Percentiles rank a stretch among this genome's conserved stretches.
Conservation (phyloP, 2,113 vertebrate species). For the Nyctibius bracteatus region DNA sequence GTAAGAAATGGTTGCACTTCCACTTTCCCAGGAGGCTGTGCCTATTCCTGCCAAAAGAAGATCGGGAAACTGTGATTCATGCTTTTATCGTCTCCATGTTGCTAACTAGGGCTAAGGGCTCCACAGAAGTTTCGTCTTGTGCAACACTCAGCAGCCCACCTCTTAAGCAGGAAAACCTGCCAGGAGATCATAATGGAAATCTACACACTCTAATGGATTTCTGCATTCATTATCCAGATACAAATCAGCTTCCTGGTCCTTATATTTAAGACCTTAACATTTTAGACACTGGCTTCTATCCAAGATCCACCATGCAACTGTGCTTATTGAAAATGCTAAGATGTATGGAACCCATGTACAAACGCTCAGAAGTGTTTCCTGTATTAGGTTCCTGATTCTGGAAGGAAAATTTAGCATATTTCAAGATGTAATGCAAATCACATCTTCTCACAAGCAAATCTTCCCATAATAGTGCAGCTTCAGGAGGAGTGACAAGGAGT, state of each 20-base stretch:
- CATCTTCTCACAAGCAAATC: not conserved
- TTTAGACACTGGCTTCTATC: slow-evolving; percentile 47
- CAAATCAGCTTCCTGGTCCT: slow-evolving; percentile 60
- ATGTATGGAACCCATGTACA: not conserved
- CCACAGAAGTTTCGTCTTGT: slow-evolving; percentile 45
- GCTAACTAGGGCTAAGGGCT: slow-evolving; percentile 29
- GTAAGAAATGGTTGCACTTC: slow-evolving; percentile 38
- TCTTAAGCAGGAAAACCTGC: slow-evolving; percentile 58
- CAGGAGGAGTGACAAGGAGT: not conserved
- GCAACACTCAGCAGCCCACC: slow-evolving; percentile 50
- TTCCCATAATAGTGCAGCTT: not conserved
- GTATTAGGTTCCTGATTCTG: not conserved
- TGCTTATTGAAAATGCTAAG: not conserved
- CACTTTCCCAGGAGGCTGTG: not conserved
- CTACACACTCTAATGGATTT: slow-evolving; percentile 59
- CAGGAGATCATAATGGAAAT: slow-evolving; percentile 68
- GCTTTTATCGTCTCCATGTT: slow-evolving; percentile 55
- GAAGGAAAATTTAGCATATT: not conserved
- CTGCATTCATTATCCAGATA: slow-evolving; percentile 64
- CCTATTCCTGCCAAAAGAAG: slow-evolving; percentile 36
- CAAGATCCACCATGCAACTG: slow-evolving; percentile 14
- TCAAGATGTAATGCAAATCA: not conserved
- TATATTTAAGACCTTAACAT: slow-evolving; percentile 42
- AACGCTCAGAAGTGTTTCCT: not conserved
- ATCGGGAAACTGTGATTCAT: slow-evolving; percentile 58